These are phyloP conservation scores for Dicycla oo DNA, from an alignment of 2,888 invertebrate genomes.

Conservation along the genomic window DNA sequence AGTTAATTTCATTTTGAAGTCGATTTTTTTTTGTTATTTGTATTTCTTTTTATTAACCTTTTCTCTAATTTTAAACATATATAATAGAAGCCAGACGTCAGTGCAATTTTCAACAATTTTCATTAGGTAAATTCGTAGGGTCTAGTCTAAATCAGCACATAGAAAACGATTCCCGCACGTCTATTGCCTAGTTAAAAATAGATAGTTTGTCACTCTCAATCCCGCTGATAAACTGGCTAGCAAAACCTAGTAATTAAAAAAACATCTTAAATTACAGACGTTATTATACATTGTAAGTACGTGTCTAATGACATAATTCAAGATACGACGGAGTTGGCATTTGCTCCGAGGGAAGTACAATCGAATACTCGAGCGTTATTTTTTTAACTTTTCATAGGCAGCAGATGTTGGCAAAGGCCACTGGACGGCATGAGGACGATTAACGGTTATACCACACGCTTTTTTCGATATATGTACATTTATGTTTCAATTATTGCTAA, in stretches of 20 bases:
- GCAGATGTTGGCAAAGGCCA: constrained; percentile 86
- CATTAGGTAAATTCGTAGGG: neutral
- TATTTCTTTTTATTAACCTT: no score
- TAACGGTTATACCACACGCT: constrained; percentile 74
- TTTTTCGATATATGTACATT: constrained; percentile 69
- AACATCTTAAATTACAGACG: neutral
- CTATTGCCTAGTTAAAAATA: no score
- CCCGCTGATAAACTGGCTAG: neutral
- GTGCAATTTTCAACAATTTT: neutral
- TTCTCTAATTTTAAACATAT: no score
- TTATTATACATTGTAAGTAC: constrained; percentile 23
- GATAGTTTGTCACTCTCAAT: neutral
- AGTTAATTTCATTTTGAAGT: no score
- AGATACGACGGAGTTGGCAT: constrained; percentile 70
- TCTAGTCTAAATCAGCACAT: no score
- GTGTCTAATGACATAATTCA: constrained; percentile 71
- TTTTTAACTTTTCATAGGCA: constrained; percentile 79
- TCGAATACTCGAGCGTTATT: constrained; percentile 69
- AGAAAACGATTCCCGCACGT: no score
- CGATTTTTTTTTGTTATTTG: no score
- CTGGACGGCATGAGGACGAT: constrained; percentile 69
- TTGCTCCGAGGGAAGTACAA: constrained; percentile 73
- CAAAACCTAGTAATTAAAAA: neutral
- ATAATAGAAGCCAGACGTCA: neutral
- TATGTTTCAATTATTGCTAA: constrained; percentile 80